Evolutionary conservation across 1,140 invertebrate species (phyloP).

Genomic region (Aphelinus certus): DNA sequence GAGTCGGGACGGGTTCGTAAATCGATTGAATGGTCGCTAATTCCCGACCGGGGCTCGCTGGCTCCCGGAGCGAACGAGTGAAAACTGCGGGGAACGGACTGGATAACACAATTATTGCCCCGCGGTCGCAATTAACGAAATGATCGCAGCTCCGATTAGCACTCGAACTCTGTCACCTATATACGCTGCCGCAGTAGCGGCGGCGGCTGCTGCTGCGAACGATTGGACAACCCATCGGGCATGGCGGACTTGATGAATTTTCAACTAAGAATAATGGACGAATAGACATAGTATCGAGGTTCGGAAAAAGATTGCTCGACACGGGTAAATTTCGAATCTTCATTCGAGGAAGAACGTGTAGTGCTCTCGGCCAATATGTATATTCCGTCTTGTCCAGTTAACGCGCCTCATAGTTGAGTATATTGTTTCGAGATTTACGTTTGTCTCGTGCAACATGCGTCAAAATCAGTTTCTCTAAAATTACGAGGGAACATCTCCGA

Average conservation of each 20-base stretch:
- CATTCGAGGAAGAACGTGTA: no score
- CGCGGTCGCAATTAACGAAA: slow-evolving; percentile 24
- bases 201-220: background rate
- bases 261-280: background rate
- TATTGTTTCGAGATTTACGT: no score
- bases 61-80: background rate
- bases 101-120: slow-evolving; percentile 26
- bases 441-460: no score
- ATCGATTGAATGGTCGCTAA: slow-evolving; percentile 3
- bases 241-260: background rate
- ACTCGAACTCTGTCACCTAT: background rate
- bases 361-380: no score
- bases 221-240: background rate
- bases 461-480: no score
- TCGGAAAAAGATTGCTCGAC: background rate
- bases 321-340: no score
- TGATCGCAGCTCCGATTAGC: slow-evolving; percentile 9
- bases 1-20: background rate
- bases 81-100: slow-evolving; percentile 10
- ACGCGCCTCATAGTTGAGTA: no score
- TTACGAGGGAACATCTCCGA: no score
- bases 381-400: no score
- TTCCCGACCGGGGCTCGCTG: background rate
- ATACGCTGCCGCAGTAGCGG: no score
- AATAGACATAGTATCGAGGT: no score